A percentile compares a stretch with the other conserved stretches of the same genome.
Conservation (phyloP, 2,113 vertebrate species). For the Struthio camelus region DNA sequence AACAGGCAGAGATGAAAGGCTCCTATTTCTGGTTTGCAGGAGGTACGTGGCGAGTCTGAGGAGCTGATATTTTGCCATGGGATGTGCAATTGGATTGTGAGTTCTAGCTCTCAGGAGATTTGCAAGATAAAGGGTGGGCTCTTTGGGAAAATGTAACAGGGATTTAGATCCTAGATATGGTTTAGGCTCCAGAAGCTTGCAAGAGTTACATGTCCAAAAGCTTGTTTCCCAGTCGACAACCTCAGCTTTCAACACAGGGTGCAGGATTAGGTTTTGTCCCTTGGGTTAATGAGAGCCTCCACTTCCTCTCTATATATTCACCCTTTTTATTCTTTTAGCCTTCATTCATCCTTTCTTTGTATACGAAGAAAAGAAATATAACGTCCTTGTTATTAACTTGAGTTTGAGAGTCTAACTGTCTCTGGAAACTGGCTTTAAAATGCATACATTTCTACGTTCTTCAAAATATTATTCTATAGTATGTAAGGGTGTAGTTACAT, state of each 20-base stretch:
- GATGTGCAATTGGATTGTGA: background rate
- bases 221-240: background rate
- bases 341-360: background rate
- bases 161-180: background rate
- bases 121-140: background rate
- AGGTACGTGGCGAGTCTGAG: background rate
- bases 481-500: background rate
- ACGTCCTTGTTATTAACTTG: background rate
- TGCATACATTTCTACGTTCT: background rate
- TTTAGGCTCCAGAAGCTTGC: background rate
- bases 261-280: background rate
- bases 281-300: background rate
- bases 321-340: background rate
- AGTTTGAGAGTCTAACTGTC: background rate
- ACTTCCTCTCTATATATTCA: slow-evolving; percentile 10
- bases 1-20: background rate
- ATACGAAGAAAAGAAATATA: background rate
- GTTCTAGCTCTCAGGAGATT: background rate
- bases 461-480: background rate
- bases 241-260: background rate
- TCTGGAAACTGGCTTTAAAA: slow-evolving; percentile 12
- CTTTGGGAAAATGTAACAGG: background rate
- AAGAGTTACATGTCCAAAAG: background rate
- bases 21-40: background rate
- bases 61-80: background rate